These are phyloP conservation scores for Philopotamus ludificatus DNA, from an alignment of 1,140 invertebrate genomes.

Conservation along the genomic window DNA sequence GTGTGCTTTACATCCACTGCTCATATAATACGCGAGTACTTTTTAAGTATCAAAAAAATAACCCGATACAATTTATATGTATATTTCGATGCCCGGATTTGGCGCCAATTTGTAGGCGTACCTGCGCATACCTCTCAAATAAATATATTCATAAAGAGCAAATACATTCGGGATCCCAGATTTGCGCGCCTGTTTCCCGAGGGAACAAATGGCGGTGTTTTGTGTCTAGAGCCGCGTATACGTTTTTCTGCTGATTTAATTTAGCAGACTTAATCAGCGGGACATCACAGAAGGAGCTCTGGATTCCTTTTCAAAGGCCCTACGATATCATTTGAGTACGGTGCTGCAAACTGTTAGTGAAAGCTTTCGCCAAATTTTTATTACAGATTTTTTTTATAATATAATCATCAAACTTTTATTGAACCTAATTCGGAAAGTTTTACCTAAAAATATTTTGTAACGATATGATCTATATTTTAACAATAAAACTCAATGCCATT, in stretches of 20 bases:
- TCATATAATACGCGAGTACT: constrained; percentile 16
- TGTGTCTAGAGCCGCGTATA: background rate
- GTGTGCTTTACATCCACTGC: constrained; percentile 31
- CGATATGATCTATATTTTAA: no score
- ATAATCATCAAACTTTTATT: no score
- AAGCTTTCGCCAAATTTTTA: no score
- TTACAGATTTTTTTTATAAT: no score
- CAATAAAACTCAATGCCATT: no score
- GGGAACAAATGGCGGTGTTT: constrained; percentile 12
- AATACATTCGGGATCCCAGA: background rate
- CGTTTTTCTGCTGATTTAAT: constrained; percentile 40
- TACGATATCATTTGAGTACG: constrained; percentile 21
- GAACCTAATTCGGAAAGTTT: no score
- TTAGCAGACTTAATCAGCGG: constrained; percentile 38
- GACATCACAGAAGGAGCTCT: constrained; percentile 24
- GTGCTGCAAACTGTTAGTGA: constrained; percentile 9
- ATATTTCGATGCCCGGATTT: no score
- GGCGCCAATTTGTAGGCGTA: background rate
- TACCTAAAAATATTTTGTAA: no score
- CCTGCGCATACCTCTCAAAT: background rate
- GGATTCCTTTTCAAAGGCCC: constrained; percentile 24
- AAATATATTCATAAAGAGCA: constrained; percentile 8
- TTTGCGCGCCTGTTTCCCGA: background rate
- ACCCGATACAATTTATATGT: background rate
- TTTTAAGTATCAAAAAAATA: background rate